Base-by-base conservation (phyloP, 2,888 invertebrate species). In the Lycophotia porphyrea region DNA sequence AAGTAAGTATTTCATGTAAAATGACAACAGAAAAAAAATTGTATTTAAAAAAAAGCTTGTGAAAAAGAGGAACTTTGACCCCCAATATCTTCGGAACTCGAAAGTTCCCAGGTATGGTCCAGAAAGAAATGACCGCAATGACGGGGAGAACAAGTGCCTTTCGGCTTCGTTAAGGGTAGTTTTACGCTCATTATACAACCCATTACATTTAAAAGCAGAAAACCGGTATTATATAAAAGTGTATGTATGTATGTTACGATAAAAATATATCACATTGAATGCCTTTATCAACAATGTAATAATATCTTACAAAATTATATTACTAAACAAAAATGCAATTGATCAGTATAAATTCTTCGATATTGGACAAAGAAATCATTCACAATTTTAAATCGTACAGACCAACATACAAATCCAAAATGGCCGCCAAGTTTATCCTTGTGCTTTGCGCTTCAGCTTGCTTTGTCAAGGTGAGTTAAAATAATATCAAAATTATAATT, bases 401-500 rank as follows among this genome's bases (percentile, higher is more conserved):
- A 65, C n/a, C 42, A 60, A 74, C 34, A 58, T 49, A 76, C 52
- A 42, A 87, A 77, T 81, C n/a, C 67, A 87, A 85, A 70, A 93
- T 93, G 93, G 89, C 88, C 77, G 78, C 88, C 73, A 89, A 91
- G 74, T 77, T 85, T 18, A 27, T 92, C 13, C 44, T 92, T 21
- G 71, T 89, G 13, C 61, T 92, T 34, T 91, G 88, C 82, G 80
- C 91, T 71, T 88, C 90, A 66, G 89, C 88, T 66, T 88, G 90
- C 80, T 83, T 93, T 42, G 71, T 91, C 18, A 90, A 92, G 91
- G 93, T 92, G 86, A 87, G 55, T 60, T 60, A 31, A 47, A n/a
- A 18, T 34, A n/a, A 31, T 31, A 8, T 58, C 27, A 15, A 52
- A 52, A 52, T 55, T 27, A 55, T 15, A 27, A 24, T 27, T 27